Conservation (phyloP, 2,888 invertebrate genomes). For the Heliconius ethilla region DNA sequence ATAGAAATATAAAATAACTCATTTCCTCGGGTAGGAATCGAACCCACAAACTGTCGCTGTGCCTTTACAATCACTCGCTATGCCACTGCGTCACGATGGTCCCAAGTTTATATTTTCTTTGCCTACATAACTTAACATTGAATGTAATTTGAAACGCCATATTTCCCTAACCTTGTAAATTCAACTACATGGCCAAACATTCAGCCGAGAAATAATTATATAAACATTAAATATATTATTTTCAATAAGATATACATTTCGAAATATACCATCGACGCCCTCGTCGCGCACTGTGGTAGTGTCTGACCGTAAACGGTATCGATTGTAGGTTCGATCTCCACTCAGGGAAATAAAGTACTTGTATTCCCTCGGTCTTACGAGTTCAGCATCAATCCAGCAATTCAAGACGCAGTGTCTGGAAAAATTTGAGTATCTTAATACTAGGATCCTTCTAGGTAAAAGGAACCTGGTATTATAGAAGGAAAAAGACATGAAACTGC, state of each 20-base stretch:
- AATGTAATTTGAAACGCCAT: constrained; percentile 2
- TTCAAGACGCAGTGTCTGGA: background rate
- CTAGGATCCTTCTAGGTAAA: background rate
- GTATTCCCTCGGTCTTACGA: background rate
- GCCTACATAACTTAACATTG: background rate
- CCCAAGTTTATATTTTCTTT: background rate
- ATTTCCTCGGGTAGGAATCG: too few species aligned
- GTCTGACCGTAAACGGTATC: background rate
- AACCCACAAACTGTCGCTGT: too few species aligned
- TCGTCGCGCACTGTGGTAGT: too few species aligned
- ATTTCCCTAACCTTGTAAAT: constrained; percentile 2
- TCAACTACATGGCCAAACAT: background rate
- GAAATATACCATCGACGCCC: background rate
- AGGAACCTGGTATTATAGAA: too few species aligned
- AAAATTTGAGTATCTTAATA: background rate
- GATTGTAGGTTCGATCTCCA: background rate
- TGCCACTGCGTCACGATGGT: too few species aligned
- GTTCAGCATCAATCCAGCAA: too few species aligned
- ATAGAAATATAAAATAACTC: too few species aligned
- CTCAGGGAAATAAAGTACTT: background rate
- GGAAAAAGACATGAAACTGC: too few species aligned
- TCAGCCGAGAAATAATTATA: background rate
- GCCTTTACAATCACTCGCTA: too few species aligned
- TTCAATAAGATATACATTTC: background rate
- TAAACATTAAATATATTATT: background rate